phyloP scores from a whole-genome alignment of 2,797 vertebrate genomes.

The Mycteria americana region DNA sequence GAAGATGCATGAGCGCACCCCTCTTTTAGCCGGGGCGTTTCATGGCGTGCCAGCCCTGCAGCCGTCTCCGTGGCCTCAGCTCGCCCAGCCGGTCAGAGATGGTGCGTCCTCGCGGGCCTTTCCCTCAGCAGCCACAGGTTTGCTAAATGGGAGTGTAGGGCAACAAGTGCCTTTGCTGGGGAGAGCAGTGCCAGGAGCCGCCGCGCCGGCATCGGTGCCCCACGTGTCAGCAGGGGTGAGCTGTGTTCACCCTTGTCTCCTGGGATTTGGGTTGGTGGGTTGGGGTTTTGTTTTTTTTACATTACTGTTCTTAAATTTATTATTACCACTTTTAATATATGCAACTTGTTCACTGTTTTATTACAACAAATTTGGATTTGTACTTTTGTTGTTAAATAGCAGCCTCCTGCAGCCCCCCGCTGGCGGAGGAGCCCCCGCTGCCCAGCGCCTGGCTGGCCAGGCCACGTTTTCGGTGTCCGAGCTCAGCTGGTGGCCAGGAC shows the following conservation, averaged over 20 bases:
- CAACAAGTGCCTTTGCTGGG: not conserved
- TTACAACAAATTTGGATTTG: not conserved
- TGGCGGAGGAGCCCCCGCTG: not conserved
- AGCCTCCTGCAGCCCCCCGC: too few relatives aligned
- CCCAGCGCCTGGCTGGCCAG: not conserved
- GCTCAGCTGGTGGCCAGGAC: not conserved
- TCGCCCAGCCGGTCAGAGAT: not conserved
- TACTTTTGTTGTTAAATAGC: not conserved
- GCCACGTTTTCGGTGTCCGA: not conserved
- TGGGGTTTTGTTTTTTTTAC: not conserved
- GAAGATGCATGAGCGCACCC: too few relatives aligned
- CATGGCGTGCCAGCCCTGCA: not conserved
- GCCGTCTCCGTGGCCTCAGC: not conserved
- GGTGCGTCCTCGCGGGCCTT: not conserved
- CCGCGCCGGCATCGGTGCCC: not conserved
- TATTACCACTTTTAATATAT: too few relatives aligned
- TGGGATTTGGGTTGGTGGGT: too few relatives aligned
- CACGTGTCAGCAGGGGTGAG: not conserved
- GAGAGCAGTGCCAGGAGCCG: not conserved
- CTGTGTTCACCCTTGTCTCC: not conserved
- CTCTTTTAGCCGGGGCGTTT: not conserved
- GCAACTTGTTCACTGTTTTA: not conserved
- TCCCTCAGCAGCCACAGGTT: not conserved
- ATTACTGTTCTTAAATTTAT: not conserved
- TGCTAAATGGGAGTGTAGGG: not conserved